Evolutionary conservation across 2,888 invertebrate species (phyloP).

Genomic region (Phanerotoma sp.): DNA sequence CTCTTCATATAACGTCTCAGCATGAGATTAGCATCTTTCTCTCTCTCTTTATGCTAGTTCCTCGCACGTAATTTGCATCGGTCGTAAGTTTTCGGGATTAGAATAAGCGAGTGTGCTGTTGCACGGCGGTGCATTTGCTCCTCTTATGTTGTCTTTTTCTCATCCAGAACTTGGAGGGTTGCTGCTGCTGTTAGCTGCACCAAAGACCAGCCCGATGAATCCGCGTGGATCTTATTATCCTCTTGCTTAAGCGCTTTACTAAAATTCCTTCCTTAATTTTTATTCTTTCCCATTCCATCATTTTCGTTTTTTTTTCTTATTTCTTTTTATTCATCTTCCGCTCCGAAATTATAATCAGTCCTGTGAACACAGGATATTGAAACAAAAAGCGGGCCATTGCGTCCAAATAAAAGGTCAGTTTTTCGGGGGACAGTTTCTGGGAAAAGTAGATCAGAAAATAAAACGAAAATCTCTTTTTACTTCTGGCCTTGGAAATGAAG

Average conservation of each 20-base stretch:
- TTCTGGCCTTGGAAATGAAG: no score
- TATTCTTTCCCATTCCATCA: constrained; percentile 11
- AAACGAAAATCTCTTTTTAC: no score
- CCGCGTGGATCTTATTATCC: constrained; percentile 33
- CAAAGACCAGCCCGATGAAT: constrained; percentile 4
- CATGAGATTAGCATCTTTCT: constrained; percentile 43
- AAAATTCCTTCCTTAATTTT: constrained; percentile 20
- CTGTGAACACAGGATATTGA: not conserved
- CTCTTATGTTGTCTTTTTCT: not conserved
- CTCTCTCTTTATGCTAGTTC: no score
- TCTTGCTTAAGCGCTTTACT: constrained; percentile 33
- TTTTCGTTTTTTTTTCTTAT: not conserved
- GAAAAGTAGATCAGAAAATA: no score
- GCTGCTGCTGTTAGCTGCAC: no score
- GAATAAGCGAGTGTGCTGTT: constrained; percentile 28
- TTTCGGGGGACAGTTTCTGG: no score
- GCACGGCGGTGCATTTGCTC: constrained; percentile 1
- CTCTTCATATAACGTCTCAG: constrained; percentile 17
- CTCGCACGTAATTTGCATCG: constrained; percentile 43
- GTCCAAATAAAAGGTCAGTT: no score
- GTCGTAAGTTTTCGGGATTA: constrained; percentile 48
- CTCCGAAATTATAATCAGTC: not conserved
- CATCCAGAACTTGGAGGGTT: not conserved
- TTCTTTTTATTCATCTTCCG: not conserved
- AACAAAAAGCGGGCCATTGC: not conserved